Percentiles rank a stretch among this genome's conserved stretches.
These are phyloP conservation scores for Heterodera schachtii DNA, from an alignment of 1,140 invertebrate genomes.

Conservation along the genomic window DNA sequence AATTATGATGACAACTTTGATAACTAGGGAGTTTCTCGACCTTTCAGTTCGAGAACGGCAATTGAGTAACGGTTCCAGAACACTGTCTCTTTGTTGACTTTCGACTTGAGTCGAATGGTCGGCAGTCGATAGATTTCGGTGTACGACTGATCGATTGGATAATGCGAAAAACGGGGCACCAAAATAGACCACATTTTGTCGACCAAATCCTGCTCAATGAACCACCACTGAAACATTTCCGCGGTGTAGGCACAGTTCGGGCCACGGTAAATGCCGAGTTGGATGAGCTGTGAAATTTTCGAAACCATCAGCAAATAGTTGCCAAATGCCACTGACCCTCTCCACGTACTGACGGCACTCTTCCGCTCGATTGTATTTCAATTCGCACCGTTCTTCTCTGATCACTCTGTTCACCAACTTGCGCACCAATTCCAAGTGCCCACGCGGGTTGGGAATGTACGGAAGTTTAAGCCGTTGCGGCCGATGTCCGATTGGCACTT, in stretches of 20 bases:
- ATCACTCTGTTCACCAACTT: conserved; percentile 51
- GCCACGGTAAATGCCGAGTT: conserved; percentile 54
- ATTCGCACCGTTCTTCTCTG: conserved; percentile 56
- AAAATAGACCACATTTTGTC: conserved; percentile 52
- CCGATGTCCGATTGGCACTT: conserved; percentile 53
- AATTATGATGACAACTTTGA: neutral
- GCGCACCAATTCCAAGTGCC: conserved; percentile 49
- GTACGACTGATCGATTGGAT: conserved; percentile 44
- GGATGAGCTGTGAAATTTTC: conserved; percentile 46
- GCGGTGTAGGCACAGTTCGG: conserved; percentile 53
- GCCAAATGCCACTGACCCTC: conserved; percentile 38
- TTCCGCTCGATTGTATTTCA: conserved; percentile 56
- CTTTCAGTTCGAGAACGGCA: conserved; percentile 55
- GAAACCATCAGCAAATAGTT: neutral
- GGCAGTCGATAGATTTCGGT: conserved; percentile 53
- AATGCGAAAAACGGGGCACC: conserved; percentile 46
- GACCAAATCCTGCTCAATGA: conserved; percentile 49
- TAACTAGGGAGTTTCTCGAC: conserved; percentile 25
- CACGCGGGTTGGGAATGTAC: conserved; percentile 34
- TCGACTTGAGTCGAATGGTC: conserved; percentile 33
- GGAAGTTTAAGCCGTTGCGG: conserved; percentile 56
- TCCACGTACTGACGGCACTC: conserved; percentile 57
- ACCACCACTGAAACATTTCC: conserved; percentile 60
- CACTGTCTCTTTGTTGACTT: conserved; percentile 37
- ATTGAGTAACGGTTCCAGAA: conserved; percentile 42